Base-by-base conservation (phyloP, 1,140 invertebrate species). In the Listronotus oregonensis region DNA sequence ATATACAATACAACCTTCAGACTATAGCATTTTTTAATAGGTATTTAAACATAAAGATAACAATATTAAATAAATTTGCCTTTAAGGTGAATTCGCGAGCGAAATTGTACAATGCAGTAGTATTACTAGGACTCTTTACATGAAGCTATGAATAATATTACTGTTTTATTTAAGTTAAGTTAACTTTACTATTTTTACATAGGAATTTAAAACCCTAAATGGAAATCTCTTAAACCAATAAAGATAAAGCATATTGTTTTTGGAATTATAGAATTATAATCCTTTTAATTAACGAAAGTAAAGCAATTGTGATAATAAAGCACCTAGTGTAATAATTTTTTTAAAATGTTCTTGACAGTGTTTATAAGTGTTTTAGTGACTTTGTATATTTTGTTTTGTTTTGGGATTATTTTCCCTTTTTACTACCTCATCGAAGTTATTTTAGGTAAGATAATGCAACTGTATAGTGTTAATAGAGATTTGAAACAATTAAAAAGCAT, bases 381-480 rank as follows among this genome's bases (percentile, higher is more conserved):
- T 32, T 80, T 83, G 57, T 85, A 83, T 83, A 77, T 84, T 17
- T 79, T 83, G 39, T 80, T 85, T 43, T 82, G 81, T 67, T 78
- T 80, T 56, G n/a, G 80, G 82, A 71, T 72, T 85, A n/a, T 85
- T 83, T 68, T 71, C n/a, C n/a, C 78, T 12, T 81, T 79, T 61
- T 82, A 83, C 71, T 83, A 82, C 72, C 78, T 82, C 76, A 77
- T 84, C 17, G 83, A 85, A 67, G 83, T 84, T 68, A 78, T 84
- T 67, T 80, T 84, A 67, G 84, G 84, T 85, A 75, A 85, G 83
- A 80, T 27, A 27, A 27, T 27, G 5, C n/a, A n/a, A n/a, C n/a
- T n/a, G n/a, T n/a, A n/a, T n/a, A n/a, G n/a, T n/a, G n/a, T n/a
- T n/a, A n/a, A n/a, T n/a, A n/a, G n/a, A n/a, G n/a, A n/a, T n/a